Percentiles rank a stretch among this genome's conserved stretches.
These are phyloP conservation scores for Diglossa brunneiventris DNA, from an alignment of 2,113 vertebrate species.

Conservation along the genomic window DNA sequence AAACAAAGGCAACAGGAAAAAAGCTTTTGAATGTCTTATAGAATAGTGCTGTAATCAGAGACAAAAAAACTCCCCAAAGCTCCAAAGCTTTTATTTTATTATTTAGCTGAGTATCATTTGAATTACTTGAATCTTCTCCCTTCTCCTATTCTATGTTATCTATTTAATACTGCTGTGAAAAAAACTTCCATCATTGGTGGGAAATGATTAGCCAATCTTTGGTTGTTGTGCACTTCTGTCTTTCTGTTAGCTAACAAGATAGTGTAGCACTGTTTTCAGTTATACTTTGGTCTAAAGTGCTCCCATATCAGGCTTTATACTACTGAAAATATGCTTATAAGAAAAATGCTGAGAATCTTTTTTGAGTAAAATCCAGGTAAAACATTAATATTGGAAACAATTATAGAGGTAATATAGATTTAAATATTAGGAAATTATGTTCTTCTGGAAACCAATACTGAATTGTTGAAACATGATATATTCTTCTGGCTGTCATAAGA, in stretches of 20 bases:
- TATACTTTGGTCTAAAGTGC: slow-evolving; percentile 21
- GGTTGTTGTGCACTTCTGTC: background rate
- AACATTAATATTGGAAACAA: background rate
- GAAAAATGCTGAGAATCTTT: background rate
- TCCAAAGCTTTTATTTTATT: background rate
- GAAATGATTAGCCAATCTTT: background rate
- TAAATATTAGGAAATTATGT: background rate
- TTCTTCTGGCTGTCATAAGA: background rate
- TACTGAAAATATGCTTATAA: background rate
- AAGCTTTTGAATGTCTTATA: background rate
- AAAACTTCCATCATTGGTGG: background rate
- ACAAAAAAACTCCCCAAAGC: background rate
- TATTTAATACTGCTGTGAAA: background rate
- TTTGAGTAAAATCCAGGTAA: slow-evolving; percentile 8
- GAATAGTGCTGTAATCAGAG: background rate
- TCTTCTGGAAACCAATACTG: background rate
- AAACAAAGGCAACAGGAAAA: background rate
- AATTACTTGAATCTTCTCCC: background rate
- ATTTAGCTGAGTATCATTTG: background rate
- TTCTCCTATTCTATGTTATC: background rate
- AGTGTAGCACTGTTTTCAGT: slow-evolving; percentile 8
- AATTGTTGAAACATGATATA: background rate
- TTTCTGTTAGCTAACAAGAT: background rate
- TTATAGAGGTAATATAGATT: background rate
- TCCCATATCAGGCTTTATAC: background rate